These are phyloP conservation scores for Priocnemis perturbator DNA, from an alignment of 2,888 invertebrate species.

Conservation along the genomic window DNA sequence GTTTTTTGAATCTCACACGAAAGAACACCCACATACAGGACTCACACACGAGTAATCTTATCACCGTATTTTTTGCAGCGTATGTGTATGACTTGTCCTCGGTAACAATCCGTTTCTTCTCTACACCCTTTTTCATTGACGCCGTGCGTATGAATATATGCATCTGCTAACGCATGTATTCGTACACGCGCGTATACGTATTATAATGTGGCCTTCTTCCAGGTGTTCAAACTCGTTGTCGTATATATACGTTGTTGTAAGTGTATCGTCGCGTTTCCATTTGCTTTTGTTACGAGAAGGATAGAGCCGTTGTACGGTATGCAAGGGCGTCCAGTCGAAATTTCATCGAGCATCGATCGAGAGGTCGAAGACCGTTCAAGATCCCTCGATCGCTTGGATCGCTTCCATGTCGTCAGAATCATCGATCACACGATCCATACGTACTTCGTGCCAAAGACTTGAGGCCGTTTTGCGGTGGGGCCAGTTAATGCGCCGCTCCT, in stretches of 20 bases:
- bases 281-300: neutral
- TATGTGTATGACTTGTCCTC: slow-evolving; percentile 30
- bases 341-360: neutral
- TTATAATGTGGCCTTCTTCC: slow-evolving; percentile 43
- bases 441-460: too few species aligned
- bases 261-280: neutral
- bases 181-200: slow-evolving; percentile 8
- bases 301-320: too few species aligned
- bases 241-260: slow-evolving; percentile 11
- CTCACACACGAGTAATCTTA: too few species aligned
- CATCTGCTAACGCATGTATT: slow-evolving; percentile 20
- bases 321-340: neutral
- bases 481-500: too few species aligned
- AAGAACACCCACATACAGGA: too few species aligned
- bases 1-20: too few species aligned
- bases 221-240: slow-evolving; percentile 38
- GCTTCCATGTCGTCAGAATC: too few species aligned
- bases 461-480: too few species aligned
- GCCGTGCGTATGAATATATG: slow-evolving; percentile 2
- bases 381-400: too few species aligned
- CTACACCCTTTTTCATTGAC: neutral
- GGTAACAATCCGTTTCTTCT: slow-evolving; percentile 1
- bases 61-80: slow-evolving; percentile 20
- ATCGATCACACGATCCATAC: too few species aligned
- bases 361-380: too few species aligned